Conservation (phyloP, 37 sponge, comb jelly and placozoan genomes). For the Lycopodina hypogea region DNA sequence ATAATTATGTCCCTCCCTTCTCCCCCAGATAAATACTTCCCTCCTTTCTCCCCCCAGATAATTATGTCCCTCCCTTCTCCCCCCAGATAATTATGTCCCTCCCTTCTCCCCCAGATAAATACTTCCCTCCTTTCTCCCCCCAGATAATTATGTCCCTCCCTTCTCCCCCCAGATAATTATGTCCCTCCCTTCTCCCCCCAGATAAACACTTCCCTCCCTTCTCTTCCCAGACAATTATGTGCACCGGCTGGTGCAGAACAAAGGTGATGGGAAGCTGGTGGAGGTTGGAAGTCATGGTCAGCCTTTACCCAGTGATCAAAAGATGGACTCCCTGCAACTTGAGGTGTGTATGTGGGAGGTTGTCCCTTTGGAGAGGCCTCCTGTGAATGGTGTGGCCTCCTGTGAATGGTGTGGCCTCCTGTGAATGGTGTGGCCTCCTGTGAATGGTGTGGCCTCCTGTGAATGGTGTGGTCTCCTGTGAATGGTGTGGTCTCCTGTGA, state of each 20-base stretch:
- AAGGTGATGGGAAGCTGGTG: conserved; percentile 93
- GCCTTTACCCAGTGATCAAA: conserved; percentile 52
- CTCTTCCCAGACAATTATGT: conserved; percentile 88
- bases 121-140: neutral
- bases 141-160: neutral
- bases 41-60: no score
- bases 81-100: no score
- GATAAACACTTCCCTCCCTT: neutral
- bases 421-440: no score
- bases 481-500: no score
- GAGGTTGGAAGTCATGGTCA: conserved; percentile 61
- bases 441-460: no score
- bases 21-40: no score
- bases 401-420: no score
- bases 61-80: no score
- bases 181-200: neutral
- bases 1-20: no score
- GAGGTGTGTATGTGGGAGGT: conserved; percentile 44
- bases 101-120: neutral
- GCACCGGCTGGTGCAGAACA: conserved; percentile 95
- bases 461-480: no score
- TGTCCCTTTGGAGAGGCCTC: no score
- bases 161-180: neutral
- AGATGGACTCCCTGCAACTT: conserved; percentile 81
- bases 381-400: no score